Percentiles rank a stretch among this genome's conserved stretches.
Evolutionary conservation across 2,888 invertebrate genomes (phyloP).

Genomic region (Torymus tubicola): DNA sequence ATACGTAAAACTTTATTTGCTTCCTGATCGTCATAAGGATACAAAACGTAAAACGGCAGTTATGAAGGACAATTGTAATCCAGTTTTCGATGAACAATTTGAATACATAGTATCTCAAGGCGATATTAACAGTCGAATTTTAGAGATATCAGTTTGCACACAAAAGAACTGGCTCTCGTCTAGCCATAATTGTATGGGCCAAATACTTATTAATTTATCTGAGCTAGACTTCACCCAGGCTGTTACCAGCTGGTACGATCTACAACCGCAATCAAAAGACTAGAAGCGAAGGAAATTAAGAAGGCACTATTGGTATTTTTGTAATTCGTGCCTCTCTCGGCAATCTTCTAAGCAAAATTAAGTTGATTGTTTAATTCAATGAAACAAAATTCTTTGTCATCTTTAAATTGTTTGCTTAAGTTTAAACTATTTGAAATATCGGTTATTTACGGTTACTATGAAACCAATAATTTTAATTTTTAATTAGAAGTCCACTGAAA

Average conservation of each 20-base stretch:
- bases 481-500: too few species aligned
- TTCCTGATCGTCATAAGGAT: slow-evolving; percentile 90
- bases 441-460: too few species aligned
- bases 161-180: slow-evolving; percentile 89
- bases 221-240: slow-evolving; percentile 84
- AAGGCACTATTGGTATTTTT: slow-evolving; percentile 25
- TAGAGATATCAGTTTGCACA: slow-evolving; percentile 92
- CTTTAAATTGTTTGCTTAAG: too few species aligned
- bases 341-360: not conserved
- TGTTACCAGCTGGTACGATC: slow-evolving; percentile 85
- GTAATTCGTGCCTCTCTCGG: slow-evolving; percentile 18
- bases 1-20: slow-evolving; percentile 91
- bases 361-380: slow-evolving; percentile 5
- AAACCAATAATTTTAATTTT: too few species aligned
- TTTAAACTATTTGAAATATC: slow-evolving; percentile 4
- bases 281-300: slow-evolving; percentile 64
- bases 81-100: slow-evolving; percentile 93
- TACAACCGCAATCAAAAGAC: slow-evolving; percentile 79
- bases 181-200: slow-evolving; percentile 90
- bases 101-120: slow-evolving; percentile 91
- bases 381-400: too few species aligned
- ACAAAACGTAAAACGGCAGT: slow-evolving; percentile 91
- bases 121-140: slow-evolving; percentile 85
- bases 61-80: slow-evolving; percentile 93
- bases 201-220: slow-evolving; percentile 84